Percentiles rank a stretch among this genome's conserved stretches.
Conservation (phyloP, 2,888 invertebrate species). For the Bellardia bayeri region DNA sequence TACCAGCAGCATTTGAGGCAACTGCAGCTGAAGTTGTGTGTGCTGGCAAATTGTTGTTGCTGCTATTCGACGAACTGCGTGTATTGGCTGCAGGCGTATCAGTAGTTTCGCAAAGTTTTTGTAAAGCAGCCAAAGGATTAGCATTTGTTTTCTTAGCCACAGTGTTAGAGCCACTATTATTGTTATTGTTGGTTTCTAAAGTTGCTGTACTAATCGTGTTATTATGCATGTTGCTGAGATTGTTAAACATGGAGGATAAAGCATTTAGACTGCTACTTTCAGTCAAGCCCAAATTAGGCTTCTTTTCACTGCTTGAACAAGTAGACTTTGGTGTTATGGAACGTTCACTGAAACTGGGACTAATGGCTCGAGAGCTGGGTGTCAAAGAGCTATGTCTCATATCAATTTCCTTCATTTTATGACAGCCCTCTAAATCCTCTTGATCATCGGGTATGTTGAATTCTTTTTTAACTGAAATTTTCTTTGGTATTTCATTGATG, state of each 20-base stretch:
- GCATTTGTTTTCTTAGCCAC: conserved; percentile 84
- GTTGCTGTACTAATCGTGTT: conserved; percentile 78
- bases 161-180: conserved; percentile 65
- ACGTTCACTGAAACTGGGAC: conserved; percentile 90
- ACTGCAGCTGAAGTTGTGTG: conserved; percentile 44
- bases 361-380: conserved; percentile 83
- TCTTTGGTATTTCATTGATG: conserved; percentile 73
- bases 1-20: conserved; percentile 28
- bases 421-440: conserved; percentile 39
- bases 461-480: conserved; percentile 85
- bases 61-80: conserved; percentile 75
- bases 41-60: conserved; percentile 35
- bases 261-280: conserved; percentile 89
- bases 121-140: conserved; percentile 96
- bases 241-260: conserved; percentile 95
- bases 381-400: conserved; percentile 60
- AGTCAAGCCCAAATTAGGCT: conserved; percentile 72
- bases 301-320: conserved; percentile 83
- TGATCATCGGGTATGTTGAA: conserved; percentile 78
- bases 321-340: conserved; percentile 90
- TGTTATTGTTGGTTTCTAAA: conserved; percentile 70
- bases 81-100: conserved; percentile 85
- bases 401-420: conserved; percentile 37
- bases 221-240: conserved; percentile 84
- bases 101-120: conserved; percentile 98